Conservation (phyloP, 2,797 vertebrate genomes). For the Microctenopoma lineatum region DNA sequence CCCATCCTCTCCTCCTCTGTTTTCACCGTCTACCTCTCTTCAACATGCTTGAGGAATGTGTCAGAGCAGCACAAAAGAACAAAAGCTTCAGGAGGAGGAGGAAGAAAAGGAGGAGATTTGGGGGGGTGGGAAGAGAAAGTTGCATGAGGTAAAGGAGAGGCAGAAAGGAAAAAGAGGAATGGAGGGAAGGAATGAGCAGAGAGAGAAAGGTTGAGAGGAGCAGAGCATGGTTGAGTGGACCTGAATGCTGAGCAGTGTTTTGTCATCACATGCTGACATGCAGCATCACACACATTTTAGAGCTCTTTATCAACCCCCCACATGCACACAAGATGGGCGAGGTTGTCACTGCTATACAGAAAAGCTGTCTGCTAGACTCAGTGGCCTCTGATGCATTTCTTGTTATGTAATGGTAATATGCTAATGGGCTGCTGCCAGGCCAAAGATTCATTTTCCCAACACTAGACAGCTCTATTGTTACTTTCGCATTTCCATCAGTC, state of each 20-base stretch:
- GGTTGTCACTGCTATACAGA: conserved; percentile 33
- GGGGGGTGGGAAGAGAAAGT: conserved; percentile 34
- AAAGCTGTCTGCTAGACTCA: conserved; percentile 52
- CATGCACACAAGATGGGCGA: conserved; percentile 57
- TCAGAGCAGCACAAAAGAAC: conserved; percentile 80
- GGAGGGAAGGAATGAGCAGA: conserved; percentile 63
- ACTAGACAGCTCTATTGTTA: conserved; percentile 51
- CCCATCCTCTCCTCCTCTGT: conserved; percentile 20
- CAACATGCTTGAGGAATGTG: conserved; percentile 77
- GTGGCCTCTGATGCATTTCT: conserved; percentile 60
- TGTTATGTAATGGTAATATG: conserved; percentile 65
- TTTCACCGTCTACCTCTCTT: conserved; percentile 57
- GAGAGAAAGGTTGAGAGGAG: conserved; percentile 68
- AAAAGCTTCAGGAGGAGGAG: conserved; percentile 69
- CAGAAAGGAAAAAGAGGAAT: conserved; percentile 54
- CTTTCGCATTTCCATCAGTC: conserved; percentile 61
- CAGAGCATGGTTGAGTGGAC: conserved; percentile 61
- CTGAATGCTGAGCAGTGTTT: conserved; percentile 74
- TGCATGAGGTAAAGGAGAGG: conserved; percentile 64
- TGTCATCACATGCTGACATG: conserved; percentile 76
- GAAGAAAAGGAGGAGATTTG: conserved; percentile 29
- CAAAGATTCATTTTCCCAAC: conserved; percentile 60
- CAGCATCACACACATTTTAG: conserved; percentile 74
- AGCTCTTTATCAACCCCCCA: conserved; percentile 65
- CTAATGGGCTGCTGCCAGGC: conserved; percentile 44